These are phyloP conservation scores for Drosophila stalkeri DNA, from an alignment of 2,888 invertebrate genomes.

Conservation along the genomic window DNA sequence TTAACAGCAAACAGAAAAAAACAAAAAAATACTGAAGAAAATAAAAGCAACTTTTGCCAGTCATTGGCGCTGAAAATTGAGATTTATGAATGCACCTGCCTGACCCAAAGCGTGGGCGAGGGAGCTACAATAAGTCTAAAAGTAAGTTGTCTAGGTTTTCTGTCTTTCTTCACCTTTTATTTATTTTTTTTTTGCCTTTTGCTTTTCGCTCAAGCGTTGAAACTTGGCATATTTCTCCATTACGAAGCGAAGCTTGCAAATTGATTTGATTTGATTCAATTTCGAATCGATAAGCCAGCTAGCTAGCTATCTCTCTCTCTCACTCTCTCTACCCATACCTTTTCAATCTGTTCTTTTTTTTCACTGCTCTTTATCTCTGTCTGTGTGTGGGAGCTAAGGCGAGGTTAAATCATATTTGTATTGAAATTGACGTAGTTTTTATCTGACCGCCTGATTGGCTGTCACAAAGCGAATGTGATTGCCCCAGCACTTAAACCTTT, in stretches of 20 bases:
- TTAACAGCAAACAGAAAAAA: conserved; percentile 35
- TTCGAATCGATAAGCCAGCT: conserved; percentile 70
- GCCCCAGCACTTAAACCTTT: neutral
- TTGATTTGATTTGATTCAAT: conserved; percentile 79
- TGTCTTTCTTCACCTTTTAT: conserved; percentile 18
- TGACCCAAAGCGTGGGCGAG: neutral
- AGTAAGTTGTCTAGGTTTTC: conserved; percentile 35
- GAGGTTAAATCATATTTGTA: conserved; percentile 43
- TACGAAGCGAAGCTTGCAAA: conserved; percentile 69
- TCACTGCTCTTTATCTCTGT: neutral
- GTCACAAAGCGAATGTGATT: conserved; percentile 51
- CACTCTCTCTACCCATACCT: neutral
- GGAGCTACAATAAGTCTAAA: neutral
- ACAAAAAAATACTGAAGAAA: conserved; percentile 18
- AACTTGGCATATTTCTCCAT: conserved; percentile 78
- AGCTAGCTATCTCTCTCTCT: neutral
- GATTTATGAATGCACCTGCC: conserved; percentile 73
- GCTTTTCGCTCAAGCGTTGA: conserved; percentile 54
- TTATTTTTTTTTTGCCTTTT: neutral
- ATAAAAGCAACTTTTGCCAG: conserved; percentile 64
- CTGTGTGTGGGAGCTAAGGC: neutral
- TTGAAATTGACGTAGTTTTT: conserved; percentile 33
- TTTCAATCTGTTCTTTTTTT: neutral
- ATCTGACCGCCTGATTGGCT: conserved; percentile 61
- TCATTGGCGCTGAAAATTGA: conserved; percentile 75